Conservation (phyloP, 2,797 vertebrate genomes). For the Euthynnus affinis region DNA sequence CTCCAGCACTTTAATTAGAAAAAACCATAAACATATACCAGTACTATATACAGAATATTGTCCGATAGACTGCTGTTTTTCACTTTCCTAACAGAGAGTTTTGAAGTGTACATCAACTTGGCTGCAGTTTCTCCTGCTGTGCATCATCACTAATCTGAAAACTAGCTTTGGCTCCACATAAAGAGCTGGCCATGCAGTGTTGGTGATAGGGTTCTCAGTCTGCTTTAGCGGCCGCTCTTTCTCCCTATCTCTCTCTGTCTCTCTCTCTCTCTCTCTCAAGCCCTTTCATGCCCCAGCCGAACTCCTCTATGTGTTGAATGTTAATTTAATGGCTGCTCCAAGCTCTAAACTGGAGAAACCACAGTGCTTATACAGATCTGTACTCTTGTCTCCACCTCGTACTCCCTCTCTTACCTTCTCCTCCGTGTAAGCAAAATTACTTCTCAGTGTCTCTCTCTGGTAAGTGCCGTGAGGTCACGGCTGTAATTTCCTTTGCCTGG, state of each 20-base stretch:
- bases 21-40: constrained; percentile 30
- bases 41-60: constrained; percentile 18
- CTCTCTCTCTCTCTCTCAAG: constrained; percentile 31
- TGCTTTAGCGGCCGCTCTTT: constrained; percentile 43
- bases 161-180: constrained; percentile 38
- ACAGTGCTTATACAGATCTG: constrained; percentile 52
- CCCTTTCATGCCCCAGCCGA: constrained; percentile 73
- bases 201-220: constrained; percentile 53
- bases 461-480: constrained; percentile 72
- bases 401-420: constrained; percentile 51
- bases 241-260: constrained; percentile 41
- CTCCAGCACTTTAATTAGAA: constrained; percentile 52
- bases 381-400: constrained; percentile 41
- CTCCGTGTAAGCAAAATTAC: constrained; percentile 71
- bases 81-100: constrained; percentile 18
- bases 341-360: constrained; percentile 59
- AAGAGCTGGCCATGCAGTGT: constrained; percentile 40
- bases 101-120: constrained; percentile 12
- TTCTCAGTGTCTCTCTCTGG: constrained; percentile 60
- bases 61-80: constrained; percentile 15
- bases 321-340: constrained; percentile 74
- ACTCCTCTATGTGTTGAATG: constrained; percentile 72
- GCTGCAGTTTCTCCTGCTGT: constrained; percentile 26
- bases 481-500: constrained; percentile 81
- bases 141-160: constrained; percentile 58